phyloP scores from a whole-genome alignment of 2,797 vertebrate genomes.

The Fringilla coelebs region DNA sequence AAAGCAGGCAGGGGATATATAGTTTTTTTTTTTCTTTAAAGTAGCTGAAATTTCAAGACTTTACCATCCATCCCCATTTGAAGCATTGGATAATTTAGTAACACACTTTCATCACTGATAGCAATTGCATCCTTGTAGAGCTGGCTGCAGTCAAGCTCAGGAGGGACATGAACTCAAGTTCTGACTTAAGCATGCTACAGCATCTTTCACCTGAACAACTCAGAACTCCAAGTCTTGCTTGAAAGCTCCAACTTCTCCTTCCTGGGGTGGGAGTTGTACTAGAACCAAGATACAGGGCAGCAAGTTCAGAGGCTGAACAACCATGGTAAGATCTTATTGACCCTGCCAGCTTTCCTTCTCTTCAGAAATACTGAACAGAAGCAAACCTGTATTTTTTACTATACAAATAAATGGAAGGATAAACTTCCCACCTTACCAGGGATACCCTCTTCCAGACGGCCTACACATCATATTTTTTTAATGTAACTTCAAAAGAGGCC shows the following conservation, averaged over 20 bases:
- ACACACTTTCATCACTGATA: neutral
- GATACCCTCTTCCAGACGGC: neutral
- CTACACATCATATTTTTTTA: neutral
- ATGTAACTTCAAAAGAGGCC: neutral
- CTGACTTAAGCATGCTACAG: neutral
- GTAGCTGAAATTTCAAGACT: neutral
- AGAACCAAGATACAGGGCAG: neutral
- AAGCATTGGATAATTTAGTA: neutral
- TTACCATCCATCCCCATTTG: neutral
- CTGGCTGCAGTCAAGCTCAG: neutral
- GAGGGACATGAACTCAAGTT: neutral
- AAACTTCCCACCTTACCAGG: neutral
- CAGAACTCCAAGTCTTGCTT: neutral
- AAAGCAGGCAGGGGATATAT: neutral
- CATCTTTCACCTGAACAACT: neutral
- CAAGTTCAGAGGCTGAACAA: neutral
- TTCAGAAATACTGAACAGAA: neutral
- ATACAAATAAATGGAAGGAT: neutral
- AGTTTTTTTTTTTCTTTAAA: neutral
- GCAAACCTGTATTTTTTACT: neutral
- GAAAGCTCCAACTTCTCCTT: neutral
- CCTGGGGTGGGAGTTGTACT: neutral
- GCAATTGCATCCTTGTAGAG: neutral
- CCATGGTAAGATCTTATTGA: neutral
- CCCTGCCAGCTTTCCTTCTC: neutral